These are phyloP conservation scores for Apaloderma vittatum DNA, from an alignment of 2,113 vertebrate genomes.

Conservation along the genomic window DNA sequence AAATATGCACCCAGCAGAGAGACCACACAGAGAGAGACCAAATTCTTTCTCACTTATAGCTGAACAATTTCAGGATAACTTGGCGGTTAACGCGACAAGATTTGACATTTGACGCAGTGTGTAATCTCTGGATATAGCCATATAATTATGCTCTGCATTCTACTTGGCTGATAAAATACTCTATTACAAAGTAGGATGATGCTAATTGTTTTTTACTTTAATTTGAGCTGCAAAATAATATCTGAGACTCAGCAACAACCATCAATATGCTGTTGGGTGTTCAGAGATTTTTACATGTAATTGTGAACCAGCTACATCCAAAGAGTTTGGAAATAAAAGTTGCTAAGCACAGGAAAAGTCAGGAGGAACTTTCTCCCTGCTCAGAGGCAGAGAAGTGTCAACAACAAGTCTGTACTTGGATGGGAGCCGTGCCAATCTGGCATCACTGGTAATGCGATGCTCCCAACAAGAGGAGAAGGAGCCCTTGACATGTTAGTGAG, in stretches of 20 bases:
- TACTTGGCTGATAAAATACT: constrained; percentile 38
- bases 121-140: constrained; percentile 47
- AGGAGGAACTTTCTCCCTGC: not conserved
- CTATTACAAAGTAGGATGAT: constrained; percentile 41
- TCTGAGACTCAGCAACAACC: not conserved
- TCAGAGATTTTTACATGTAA: not conserved
- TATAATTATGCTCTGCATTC: constrained; percentile 45
- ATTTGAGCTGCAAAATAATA: constrained; percentile 57
- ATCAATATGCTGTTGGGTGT: not conserved
- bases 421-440: not conserved
- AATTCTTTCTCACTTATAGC: constrained; percentile 74
- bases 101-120: constrained; percentile 44
- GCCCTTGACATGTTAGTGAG: not conserved
- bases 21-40: constrained; percentile 87
- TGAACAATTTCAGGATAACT: constrained; percentile 68
- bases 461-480: not conserved
- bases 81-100: constrained; percentile 25
- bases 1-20: constrained; percentile 73
- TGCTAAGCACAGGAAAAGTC: not conserved
- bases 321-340: not conserved
- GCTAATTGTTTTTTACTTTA: constrained; percentile 45
- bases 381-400: not conserved
- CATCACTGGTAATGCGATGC: not conserved
- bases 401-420: not conserved
- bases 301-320: not conserved